Base-by-base conservation (phyloP, 2,797 vertebrate species). In the Gambusia yucatana region DNA sequence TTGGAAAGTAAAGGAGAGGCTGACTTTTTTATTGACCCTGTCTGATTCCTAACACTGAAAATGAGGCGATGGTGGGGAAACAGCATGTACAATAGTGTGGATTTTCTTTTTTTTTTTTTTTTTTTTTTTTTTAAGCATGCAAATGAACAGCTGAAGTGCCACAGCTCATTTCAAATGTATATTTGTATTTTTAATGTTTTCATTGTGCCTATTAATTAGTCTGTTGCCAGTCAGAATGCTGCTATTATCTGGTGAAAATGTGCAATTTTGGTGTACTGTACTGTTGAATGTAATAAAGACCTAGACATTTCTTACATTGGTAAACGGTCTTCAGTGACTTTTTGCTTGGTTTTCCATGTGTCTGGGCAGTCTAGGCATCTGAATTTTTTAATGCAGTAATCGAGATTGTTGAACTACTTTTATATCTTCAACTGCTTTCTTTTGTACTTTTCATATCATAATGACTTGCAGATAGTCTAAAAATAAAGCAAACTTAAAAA, bases 201-300 rank as follows among this genome's bases (percentile, higher is more conserved):
- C 73, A 88, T 89, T 89, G 91, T 96, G 94, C 94, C 93, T 95
- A 91, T 90, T 92, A 85, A 94, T 91, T 93, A 94, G 93, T 95
- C 83, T 85, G 87, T 86, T 92, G 88, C 89, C 90, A 91, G 94
- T 95, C 92, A 93, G 94, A 95, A 94, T 95, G 95, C 95, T 96
- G 96, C 95, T 96, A 94, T 90, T 70, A 92, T 92, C 94, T 96
- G 93, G 95, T 96, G 94, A 95, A 94, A 91, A 94, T 94, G 95
- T 96, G 96, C 95, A 96, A 96, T 96, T 92, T 93, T 87, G 84
- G 92, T 95, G 95, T 95, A 93, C 92, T 95, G 94, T 95, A 94
- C 87, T 91, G 88, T 92, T 94, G 93, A 95, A 95, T 94, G 92
- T 94, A 95, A 96, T 95, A 95, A 95, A 96, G 87, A 89, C 86